Evolutionary conservation across 2,113 vertebrate species (phyloP).

Genomic region (Podocnemis expansa): DNA sequence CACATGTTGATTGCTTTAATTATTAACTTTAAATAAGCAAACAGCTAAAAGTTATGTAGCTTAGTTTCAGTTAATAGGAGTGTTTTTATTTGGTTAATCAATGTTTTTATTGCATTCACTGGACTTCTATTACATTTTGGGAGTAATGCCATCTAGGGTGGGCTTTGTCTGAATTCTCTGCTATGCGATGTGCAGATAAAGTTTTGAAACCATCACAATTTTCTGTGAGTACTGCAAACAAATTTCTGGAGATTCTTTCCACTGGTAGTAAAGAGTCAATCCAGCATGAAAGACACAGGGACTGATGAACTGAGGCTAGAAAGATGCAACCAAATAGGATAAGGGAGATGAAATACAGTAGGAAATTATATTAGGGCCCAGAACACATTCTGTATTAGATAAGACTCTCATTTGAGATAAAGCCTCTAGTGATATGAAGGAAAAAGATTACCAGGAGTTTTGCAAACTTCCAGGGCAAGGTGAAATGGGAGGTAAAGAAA

Average conservation of each 20-base stretch:
- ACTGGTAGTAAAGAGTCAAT: not conserved
- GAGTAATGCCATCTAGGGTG: fast-evolving
- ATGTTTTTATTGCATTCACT: not conserved
- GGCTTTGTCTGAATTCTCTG: not conserved
- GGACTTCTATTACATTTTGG: not conserved
- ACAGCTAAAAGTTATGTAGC: not conserved
- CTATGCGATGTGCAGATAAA: not conserved
- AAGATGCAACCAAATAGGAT: not conserved
- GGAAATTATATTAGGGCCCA: not conserved
- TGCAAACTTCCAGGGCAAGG: fast-evolving
- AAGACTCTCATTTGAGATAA: not conserved
- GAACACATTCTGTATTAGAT: fast-evolving
- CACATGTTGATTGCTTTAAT: not conserved
- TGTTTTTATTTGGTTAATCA: not conserved
- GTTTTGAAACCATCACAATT: not conserved
- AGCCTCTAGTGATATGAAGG: not conserved
- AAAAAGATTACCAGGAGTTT: fast-evolving
- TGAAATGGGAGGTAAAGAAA: not conserved
- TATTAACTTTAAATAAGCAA: constrained; percentile 32
- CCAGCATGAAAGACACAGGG: too few species aligned
- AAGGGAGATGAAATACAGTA: not conserved
- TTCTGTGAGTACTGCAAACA: not conserved
- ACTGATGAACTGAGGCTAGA: not conserved
- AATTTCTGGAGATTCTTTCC: not conserved
- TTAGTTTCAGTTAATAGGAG: not conserved